Evolutionary conservation across 2,113 vertebrate species (phyloP), one percentile per base, ranked within the genome.

Genomic region (Barnardius zonarius): DNA sequence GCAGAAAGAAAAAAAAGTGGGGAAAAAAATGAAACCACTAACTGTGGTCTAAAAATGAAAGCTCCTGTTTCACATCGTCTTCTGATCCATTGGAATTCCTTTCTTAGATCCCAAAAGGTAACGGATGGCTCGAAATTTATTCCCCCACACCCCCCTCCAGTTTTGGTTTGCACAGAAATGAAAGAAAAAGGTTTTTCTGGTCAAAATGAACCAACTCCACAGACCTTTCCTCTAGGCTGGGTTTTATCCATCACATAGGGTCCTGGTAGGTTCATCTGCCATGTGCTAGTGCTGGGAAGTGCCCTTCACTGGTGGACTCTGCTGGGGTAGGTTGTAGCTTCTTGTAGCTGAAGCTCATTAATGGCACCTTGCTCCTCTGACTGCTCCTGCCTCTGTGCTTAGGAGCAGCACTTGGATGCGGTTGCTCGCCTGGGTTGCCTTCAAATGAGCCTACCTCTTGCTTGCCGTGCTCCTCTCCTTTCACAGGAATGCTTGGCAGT

Each of bases 401-500:
- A 37, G 51, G 44, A n/a, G 76, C 3, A 2, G 31, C 46, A 11
- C 4, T 0, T 0, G 3, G 28, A 49, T 79, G 51, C 4, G 2
- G 37, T 17, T 0, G 3, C 52, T 77, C 2, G 3, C 70, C 49
- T 0, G 1, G 10, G 11, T 51, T 2, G 2, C 41, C 55, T 46
- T 64, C 1, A 0, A 19, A 35, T 37, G 88, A 90, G 86, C 70
- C 55, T 70, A 27, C 66, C 62, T 79, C 7, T 1, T 33, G 63
- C 92, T 94, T 11, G 2, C 64, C 85, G 74, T 64, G 41, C 76
- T 78, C 82, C 64, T 27, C 13, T 88, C 59, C 95, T 90, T 88
- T 90, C 86, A 86, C 51, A 16, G 76, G 57, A 94, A 77, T 6
- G 30, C 93, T 95, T 96, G 93, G 96, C 95, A 88, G 79, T 97